Percentiles rank a stretch among this genome's conserved stretches.
Conservation (phyloP, 1,140 invertebrate species). For the Sycophaga agraensis region DNA sequence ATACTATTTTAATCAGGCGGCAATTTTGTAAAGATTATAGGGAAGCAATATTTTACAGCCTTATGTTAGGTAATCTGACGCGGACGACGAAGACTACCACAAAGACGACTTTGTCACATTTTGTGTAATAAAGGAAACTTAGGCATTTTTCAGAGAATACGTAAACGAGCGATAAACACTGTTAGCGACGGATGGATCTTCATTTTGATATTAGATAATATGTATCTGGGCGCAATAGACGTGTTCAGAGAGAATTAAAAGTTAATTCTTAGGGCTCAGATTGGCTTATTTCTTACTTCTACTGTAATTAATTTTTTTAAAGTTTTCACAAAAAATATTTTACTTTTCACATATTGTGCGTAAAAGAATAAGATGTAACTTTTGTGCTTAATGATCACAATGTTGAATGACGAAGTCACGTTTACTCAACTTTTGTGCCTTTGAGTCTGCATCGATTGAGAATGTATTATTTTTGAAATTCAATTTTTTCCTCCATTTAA, state of each 20-base stretch:
- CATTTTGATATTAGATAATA: conserved; percentile 58
- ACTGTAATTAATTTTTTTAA: conserved; percentile 26
- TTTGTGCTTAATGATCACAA: conserved; percentile 25
- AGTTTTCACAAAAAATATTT: conserved; percentile 19
- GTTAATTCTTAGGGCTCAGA: conserved; percentile 45
- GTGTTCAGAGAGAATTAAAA: conserved; percentile 59
- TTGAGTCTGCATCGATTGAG: conserved; percentile 41
- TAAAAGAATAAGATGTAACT: conserved; percentile 25
- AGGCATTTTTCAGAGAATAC: conserved; percentile 48
- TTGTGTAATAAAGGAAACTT: conserved; percentile 49
- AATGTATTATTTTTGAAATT: conserved; percentile 46
- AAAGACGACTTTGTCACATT: conserved; percentile 42
- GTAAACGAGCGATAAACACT: conserved; percentile 51
- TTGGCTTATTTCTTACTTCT: conserved; percentile 40
- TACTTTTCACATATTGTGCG: conserved; percentile 20
- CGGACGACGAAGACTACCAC: conserved; percentile 27
- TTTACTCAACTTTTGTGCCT: conserved; percentile 51
- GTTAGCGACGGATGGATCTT: conserved; percentile 53
- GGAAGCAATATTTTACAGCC: conserved; percentile 55
- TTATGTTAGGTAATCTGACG: conserved; percentile 54
- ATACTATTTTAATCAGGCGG: conserved; percentile 48
- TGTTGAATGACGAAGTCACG: conserved; percentile 29
- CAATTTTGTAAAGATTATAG: conserved; percentile 51
- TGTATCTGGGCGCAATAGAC: conserved; percentile 63
- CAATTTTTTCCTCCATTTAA: conserved; percentile 37